Conservation (phyloP, 2,113 vertebrate genomes). For the Hippopotamus amphibius region DNA sequence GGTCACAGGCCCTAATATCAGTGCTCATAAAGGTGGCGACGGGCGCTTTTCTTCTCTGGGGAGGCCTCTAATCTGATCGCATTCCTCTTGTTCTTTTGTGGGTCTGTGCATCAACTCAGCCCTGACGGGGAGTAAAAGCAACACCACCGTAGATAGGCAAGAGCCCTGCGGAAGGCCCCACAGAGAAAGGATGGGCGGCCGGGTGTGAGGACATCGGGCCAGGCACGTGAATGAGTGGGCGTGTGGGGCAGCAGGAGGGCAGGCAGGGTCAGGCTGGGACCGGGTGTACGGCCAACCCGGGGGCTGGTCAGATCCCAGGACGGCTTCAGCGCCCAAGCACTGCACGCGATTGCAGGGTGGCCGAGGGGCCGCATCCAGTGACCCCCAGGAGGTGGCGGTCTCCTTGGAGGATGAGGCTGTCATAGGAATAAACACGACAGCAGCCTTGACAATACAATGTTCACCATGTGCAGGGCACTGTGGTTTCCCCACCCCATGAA, state of each 20-base stretch:
- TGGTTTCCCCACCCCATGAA: accelerated
- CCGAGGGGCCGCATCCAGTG: accelerated
- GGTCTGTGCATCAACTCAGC: neutral
- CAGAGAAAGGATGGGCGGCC: too few relatives aligned
- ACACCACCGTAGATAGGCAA: accelerated
- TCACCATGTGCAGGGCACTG: too few relatives aligned
- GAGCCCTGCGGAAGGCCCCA: neutral
- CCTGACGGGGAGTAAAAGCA: neutral
- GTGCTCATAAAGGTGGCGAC: neutral
- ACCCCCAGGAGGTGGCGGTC: neutral
- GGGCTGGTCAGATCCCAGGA: neutral
- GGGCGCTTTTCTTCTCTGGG: neutral
- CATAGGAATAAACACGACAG: neutral
- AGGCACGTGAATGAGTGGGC: accelerated
- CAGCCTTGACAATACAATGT: neutral
- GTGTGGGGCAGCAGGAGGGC: neutral
- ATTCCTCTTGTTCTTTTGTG: neutral
- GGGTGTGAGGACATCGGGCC: neutral
- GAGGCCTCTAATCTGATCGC: neutral
- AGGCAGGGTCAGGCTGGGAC: neutral
- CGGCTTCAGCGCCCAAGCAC: neutral
- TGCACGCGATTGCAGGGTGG: too few relatives aligned
- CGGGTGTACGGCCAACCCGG: accelerated
- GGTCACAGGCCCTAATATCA: neutral
- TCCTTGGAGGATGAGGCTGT: neutral